A percentile compares a stretch with the other conserved stretches of the same genome.
Evolutionary conservation across 2,113 vertebrate genomes (phyloP).

Genomic region (Pomatostomus ruficeps): DNA sequence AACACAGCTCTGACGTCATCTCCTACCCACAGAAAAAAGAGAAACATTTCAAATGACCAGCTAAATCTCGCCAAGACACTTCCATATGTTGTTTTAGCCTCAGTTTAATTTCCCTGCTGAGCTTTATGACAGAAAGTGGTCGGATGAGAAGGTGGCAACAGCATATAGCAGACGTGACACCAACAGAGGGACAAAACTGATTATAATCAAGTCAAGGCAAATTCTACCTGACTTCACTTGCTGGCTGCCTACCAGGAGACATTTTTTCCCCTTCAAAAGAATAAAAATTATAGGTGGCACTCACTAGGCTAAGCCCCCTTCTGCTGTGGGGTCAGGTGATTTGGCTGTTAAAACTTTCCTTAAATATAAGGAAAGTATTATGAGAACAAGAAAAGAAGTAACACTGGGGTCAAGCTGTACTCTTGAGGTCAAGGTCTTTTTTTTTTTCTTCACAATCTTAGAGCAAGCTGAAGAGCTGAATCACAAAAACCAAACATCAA

Average conservation of each 20-base stretch:
- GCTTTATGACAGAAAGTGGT: not conserved
- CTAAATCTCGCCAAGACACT: not conserved
- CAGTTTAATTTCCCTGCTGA: not conserved
- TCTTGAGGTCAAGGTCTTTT: constrained; percentile 8
- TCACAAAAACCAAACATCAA: not conserved
- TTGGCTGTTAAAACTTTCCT: not conserved
- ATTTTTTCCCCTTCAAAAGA: not conserved
- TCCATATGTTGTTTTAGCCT: not conserved
- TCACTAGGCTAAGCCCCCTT: not conserved
- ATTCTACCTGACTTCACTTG: not conserved
- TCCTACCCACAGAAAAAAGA: not conserved
- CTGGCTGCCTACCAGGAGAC: not conserved
- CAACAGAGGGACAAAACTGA: not conserved
- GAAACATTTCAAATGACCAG: not conserved
- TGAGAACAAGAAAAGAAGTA: not conserved
- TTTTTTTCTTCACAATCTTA: not conserved
- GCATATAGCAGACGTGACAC: not conserved
- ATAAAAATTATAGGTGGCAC: not conserved
- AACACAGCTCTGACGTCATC: not conserved
- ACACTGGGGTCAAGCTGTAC: not conserved
- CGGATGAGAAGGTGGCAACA: not conserved
- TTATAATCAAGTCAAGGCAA: constrained; percentile 21
- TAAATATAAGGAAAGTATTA: not conserved
- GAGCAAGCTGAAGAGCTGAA: not conserved
- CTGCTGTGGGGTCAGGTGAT: not conserved